These are phyloP conservation scores for Zoanthus solanderi DNA, from an alignment of 92 coral and sea anemone genomes.

Conservation along the genomic window DNA sequence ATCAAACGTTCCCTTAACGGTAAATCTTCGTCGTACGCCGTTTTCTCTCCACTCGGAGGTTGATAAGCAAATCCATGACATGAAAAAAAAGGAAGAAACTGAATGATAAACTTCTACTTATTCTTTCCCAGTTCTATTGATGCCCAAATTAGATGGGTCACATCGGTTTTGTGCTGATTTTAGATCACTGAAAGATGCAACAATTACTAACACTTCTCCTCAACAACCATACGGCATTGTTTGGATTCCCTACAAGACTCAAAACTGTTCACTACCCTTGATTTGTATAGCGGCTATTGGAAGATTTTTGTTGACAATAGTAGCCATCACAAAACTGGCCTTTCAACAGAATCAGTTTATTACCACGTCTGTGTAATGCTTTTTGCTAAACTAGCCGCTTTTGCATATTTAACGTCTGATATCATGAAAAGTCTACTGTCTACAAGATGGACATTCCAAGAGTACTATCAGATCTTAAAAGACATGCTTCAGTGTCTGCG, in stretches of 20 bases:
- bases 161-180: too few relatives aligned
- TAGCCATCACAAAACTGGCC: constrained; percentile 52
- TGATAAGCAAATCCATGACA: too few relatives aligned
- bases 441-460: constrained; percentile 28
- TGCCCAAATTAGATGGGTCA: too few relatives aligned
- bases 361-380: constrained; percentile 59
- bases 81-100: too few relatives aligned
- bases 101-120: too few relatives aligned
- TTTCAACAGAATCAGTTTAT: constrained; percentile 51
- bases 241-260: constrained; percentile 11
- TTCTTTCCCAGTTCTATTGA: too few relatives aligned
- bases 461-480: constrained; percentile 44
- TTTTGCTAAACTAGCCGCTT: constrained; percentile 52
- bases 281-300: constrained; percentile 50
- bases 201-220: too few relatives aligned
- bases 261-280: constrained; percentile 53
- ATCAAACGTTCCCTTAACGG: too few relatives aligned
- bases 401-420: constrained; percentile 59
- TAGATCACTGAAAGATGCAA: too few relatives aligned
- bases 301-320: constrained; percentile 31
- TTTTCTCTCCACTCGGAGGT: too few relatives aligned
- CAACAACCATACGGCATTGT: too few relatives aligned
- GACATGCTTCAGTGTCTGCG: constrained; percentile 56
- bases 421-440: constrained; percentile 25
- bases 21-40: too few relatives aligned